Conservation (phyloP, 2,888 invertebrate species). For the Chloroclystis v-ata region DNA sequence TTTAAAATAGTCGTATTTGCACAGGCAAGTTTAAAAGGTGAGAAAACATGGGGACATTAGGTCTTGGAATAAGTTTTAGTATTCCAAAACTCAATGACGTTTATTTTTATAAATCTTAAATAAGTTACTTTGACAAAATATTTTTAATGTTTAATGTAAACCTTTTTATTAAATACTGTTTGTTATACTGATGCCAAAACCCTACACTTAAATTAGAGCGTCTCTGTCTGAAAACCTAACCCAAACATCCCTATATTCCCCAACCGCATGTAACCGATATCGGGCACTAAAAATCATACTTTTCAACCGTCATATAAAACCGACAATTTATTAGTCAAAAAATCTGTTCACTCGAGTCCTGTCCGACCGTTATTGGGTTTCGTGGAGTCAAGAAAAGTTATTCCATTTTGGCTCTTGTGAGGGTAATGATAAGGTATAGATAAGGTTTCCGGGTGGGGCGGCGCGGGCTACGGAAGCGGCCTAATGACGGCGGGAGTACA, state of each 20-base stretch:
- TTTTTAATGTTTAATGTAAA: too few species aligned
- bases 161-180: too few species aligned
- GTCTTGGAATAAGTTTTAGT: too few species aligned
- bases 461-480: slow-evolving; percentile 61
- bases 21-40: too few species aligned
- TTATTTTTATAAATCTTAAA: too few species aligned
- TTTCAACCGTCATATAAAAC: slow-evolving; percentile 34
- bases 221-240: too few species aligned
- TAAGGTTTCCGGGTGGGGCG: slow-evolving; percentile 31
- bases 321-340: slow-evolving; percentile 52
- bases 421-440: slow-evolving; percentile 36
- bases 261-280: slow-evolving; percentile 11
- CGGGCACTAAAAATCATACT: slow-evolving; percentile 28
- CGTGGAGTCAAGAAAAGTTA: slow-evolving; percentile 31
- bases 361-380: slow-evolving; percentile 58
- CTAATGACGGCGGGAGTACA: slow-evolving; percentile 74
- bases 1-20: too few species aligned
- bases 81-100: too few species aligned
- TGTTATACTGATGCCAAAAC: too few species aligned
- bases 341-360: slow-evolving; percentile 53
- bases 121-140: too few species aligned
- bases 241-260: slow-evolving; percentile 1
- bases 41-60: too few species aligned
- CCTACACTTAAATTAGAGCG: background rate
- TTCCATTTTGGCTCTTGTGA: slow-evolving; percentile 39